phyloP scores from a whole-genome alignment of 2,888 invertebrate species.

The Protodeltote pygarga region DNA sequence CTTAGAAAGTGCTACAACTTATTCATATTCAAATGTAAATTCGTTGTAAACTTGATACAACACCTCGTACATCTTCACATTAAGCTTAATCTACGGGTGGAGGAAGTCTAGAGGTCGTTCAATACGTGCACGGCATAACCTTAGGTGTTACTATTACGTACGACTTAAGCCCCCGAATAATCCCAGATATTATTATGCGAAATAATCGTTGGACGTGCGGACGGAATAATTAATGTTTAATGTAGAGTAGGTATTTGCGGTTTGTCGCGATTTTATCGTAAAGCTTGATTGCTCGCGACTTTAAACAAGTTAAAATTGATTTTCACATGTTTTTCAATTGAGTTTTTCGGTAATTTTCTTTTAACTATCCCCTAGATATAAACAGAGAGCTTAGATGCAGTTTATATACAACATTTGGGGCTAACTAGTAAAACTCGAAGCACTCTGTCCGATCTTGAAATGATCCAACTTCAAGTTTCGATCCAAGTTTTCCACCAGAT shows the following conservation, averaged over 20 bases:
- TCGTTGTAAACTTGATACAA: slow-evolving; percentile 31
- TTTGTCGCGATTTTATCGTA: slow-evolving; percentile 9
- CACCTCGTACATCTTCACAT: slow-evolving; percentile 37
- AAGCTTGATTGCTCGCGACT: neutral
- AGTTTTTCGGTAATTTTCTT: no score
- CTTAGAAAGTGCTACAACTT: slow-evolving; percentile 4
- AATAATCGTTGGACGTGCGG: slow-evolving; percentile 36
- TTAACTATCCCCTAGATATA: no score
- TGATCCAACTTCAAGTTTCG: no score
- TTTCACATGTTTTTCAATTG: no score
- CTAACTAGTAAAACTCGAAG: no score
- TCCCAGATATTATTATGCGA: slow-evolving; percentile 44
- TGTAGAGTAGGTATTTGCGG: slow-evolving; percentile 1
- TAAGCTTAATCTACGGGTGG: slow-evolving; percentile 24
- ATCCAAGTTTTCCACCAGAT: no score
- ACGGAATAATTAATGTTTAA: slow-evolving; percentile 33
- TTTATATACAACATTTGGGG: no score
- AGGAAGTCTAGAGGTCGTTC: slow-evolving; percentile 40
- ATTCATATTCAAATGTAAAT: slow-evolving; percentile 36
- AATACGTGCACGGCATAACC: slow-evolving; percentile 43
- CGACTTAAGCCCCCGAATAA: slow-evolving; percentile 35
- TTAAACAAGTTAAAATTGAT: no score
- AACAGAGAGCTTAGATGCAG: no score
- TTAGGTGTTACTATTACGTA: slow-evolving; percentile 25
- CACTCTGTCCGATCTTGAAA: no score